Percentiles rank a stretch among this genome's conserved stretches.
phyloP scores from a whole-genome alignment of 2,888 invertebrate genomes.

The Calameuta filiformis region DNA sequence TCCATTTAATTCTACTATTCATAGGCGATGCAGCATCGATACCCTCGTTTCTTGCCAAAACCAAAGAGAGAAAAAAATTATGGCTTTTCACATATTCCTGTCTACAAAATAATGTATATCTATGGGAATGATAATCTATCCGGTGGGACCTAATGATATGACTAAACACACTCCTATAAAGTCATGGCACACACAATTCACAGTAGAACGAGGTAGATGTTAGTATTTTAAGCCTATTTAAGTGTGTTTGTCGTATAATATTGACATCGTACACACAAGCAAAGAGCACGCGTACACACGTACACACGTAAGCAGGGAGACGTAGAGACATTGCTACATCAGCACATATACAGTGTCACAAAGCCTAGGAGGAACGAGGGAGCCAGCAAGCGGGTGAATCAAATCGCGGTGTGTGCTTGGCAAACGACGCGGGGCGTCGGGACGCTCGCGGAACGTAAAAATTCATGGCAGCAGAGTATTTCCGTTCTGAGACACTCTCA shows the following conservation, averaged over 20 bases:
- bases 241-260: slow-evolving; percentile 66
- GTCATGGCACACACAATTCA: slow-evolving; percentile 51
- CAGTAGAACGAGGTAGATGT: slow-evolving; percentile 50
- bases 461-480: not conserved
- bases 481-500: too few species aligned
- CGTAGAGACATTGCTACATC: slow-evolving; percentile 21
- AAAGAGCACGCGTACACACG: slow-evolving; percentile 48
- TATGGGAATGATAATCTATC: too few species aligned
- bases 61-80: too few species aligned
- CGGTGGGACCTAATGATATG: slow-evolving; percentile 42
- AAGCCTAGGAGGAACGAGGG: slow-evolving; percentile 14
- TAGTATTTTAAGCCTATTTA: slow-evolving; percentile 66
- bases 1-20: too few species aligned
- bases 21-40: too few species aligned
- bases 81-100: too few species aligned
- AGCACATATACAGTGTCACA: not conserved
- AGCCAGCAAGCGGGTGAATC: slow-evolving; percentile 46
- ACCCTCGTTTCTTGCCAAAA: too few species aligned
- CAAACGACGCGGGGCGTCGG: slow-evolving; percentile 36
- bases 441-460: slow-evolving; percentile 18
- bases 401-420: slow-evolving; percentile 49
- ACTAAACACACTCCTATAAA: slow-evolving; percentile 57
- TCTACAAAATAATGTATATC: too few species aligned
- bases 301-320: slow-evolving; percentile 15
- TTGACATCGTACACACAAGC: slow-evolving; percentile 63